Percentiles rank a stretch among this genome's conserved stretches.
Evolutionary conservation across 1,140 invertebrate genomes (phyloP).

Genomic region (Platorchestia sp.): DNA sequence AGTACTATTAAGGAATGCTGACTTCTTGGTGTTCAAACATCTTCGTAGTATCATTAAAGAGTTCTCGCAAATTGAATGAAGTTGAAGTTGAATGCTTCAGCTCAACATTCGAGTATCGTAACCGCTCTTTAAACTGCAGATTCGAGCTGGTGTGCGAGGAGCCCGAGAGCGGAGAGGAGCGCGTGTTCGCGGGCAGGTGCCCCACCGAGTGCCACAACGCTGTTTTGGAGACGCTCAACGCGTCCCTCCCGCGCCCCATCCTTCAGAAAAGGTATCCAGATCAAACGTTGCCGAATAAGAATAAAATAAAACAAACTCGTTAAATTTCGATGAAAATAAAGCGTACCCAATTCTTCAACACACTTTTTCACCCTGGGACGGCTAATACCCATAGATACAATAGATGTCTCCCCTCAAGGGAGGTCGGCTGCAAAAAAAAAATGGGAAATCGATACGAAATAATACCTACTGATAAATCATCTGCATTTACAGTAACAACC

Average conservation of each 20-base stretch:
- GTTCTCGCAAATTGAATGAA: neutral
- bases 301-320: too few species aligned
- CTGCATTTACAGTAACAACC: too few species aligned
- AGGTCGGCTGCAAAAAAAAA: too few species aligned
- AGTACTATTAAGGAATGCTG: neutral
- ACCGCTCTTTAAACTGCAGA: constrained; percentile 69
- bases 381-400: too few species aligned
- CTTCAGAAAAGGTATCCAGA: neutral
- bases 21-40: neutral
- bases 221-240: neutral
- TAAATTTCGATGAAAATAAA: too few species aligned
- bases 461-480: too few species aligned
- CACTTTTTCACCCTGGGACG: too few species aligned
- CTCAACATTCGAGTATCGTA: neutral
- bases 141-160: constrained; percentile 87
- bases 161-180: constrained; percentile 74
- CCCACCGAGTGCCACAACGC: constrained; percentile 80
- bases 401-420: too few species aligned
- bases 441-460: too few species aligned
- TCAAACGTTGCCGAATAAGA: too few species aligned
- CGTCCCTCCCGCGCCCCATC: neutral
- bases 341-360: too few species aligned
- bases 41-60: neutral
- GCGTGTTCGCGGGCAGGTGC: constrained; percentile 77
- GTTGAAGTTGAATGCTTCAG: neutral